Percentiles rank a stretch among this genome's conserved stretches.
Conservation (phyloP, 2,113 vertebrate species). For the Falco punctatus region DNA sequence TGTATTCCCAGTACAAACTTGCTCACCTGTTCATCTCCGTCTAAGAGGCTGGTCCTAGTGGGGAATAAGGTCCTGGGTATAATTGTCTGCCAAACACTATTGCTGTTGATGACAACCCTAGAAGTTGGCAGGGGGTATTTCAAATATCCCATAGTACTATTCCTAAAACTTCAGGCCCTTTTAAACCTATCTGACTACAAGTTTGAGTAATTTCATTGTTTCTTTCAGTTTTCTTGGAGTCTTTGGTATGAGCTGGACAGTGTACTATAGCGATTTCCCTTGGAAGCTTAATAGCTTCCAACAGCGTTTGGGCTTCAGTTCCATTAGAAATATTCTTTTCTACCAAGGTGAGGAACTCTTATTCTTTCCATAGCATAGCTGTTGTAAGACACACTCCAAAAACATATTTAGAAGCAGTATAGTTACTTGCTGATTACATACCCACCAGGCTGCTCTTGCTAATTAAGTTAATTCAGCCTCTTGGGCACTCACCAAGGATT, state of each 20-base stretch:
- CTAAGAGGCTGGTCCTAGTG: neutral
- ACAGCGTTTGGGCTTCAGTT: neutral
- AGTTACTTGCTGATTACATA: neutral
- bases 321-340: neutral
- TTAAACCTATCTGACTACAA: neutral
- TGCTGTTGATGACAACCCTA: neutral
- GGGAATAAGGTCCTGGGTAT: neutral
- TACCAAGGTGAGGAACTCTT: neutral
- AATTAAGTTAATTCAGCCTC: neutral
- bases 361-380: neutral
- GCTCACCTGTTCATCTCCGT: neutral
- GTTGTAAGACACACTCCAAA: neutral
- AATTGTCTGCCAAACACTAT: neutral
- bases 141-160: neutral
- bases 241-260: neutral
- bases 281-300: neutral
- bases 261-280: neutral
- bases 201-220: neutral
- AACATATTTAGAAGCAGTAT: neutral
- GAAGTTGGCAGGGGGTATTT: neutral
- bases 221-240: neutral
- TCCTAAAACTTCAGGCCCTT: neutral
- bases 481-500: neutral
- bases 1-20: neutral
- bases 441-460: neutral